Conservation (phyloP, 2,113 vertebrate genomes). For the Megalops atlanticus region DNA sequence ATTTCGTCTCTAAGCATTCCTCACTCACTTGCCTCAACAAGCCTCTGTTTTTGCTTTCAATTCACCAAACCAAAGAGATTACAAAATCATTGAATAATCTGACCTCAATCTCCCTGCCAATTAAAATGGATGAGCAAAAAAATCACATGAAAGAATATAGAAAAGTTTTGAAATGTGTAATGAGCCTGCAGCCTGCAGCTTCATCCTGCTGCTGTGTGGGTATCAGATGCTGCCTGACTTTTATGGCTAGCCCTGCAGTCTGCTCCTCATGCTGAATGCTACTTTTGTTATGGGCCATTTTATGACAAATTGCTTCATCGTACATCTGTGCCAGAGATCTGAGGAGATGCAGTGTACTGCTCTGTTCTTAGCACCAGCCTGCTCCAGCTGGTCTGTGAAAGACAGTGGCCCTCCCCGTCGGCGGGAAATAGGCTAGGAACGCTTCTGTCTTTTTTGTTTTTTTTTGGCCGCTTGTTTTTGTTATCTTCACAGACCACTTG, state of each 20-base stretch:
- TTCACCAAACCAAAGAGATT: not conserved
- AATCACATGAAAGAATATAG: too few species aligned
- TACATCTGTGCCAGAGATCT: not conserved
- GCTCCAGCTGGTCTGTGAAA: not conserved
- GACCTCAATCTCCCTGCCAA: not conserved
- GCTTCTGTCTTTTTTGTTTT: not conserved
- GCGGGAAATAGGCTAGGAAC: not conserved
- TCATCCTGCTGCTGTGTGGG: not conserved
- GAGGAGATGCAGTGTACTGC: constrained; percentile 13
- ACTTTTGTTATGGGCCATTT: constrained; percentile 30
- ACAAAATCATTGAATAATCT: constrained; percentile 2
- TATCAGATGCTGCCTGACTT: constrained; percentile 19
- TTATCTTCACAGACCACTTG: constrained; percentile 42
- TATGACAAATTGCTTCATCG: constrained; percentile 25
- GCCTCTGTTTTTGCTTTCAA: constrained; percentile 17
- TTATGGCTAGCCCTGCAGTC: not conserved
- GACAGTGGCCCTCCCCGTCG: not conserved
- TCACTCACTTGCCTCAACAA: constrained; percentile 22
- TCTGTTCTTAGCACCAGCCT: not conserved
- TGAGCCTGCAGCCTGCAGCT: not conserved
- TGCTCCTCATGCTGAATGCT: constrained; percentile 18
- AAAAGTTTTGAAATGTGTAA: not conserved
- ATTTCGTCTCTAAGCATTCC: constrained; percentile 28
- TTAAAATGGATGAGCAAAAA: not conserved
- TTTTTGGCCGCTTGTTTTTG: not conserved